Base-by-base conservation (phyloP, 1,140 invertebrate genomes). In the Drosophila pruinosa region DNA sequence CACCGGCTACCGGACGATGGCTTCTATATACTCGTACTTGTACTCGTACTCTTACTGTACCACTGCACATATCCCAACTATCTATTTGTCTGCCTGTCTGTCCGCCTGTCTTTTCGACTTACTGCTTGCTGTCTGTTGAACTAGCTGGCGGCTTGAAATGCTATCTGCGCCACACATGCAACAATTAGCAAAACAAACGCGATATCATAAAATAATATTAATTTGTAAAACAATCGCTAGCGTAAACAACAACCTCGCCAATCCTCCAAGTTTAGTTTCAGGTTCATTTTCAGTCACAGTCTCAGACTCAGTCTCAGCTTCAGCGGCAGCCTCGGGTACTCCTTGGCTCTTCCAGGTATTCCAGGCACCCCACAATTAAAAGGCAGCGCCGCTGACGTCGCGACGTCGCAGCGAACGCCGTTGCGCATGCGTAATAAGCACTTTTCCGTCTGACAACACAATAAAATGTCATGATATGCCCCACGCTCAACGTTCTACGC, bases 401-500 rank as follows among this genome's bases (percentile, higher is more conserved):
- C 50, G 52, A 64, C 70, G 74, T 75, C 69, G 88, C 19, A 8
- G 43, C 43, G n/a, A 47, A 47, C 14, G 19, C 19, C 69, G 81
- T 80, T 65, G 89, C 85, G 81, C 89, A 90, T 90, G 89, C 89
- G 89, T 90, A 90, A 90, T 90, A 90, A 90, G 89, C 89, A 90
- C 89, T 90, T 90, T 90, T 90, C 89, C 86, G 72, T 78, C 78
- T 90, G 89, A 90, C 89, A 90, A 90, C 81, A 90, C 89, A 90
- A 90, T 90, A 90, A 90, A 90, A 90, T 90, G 89, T 90, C 89
- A 90, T 90, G 89, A 90, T 90, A 90, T 90, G 85, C 89, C 89
- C 89, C 89, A 89, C 86, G 89, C n/a, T n/a, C n/a, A n/a, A n/a
- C n/a, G n/a, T n/a, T n/a, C n/a, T n/a, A n/a, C n/a, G n/a, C 82